phyloP scores from a whole-genome alignment of 2,888 invertebrate species.

The Crossocerus cetratus region DNA sequence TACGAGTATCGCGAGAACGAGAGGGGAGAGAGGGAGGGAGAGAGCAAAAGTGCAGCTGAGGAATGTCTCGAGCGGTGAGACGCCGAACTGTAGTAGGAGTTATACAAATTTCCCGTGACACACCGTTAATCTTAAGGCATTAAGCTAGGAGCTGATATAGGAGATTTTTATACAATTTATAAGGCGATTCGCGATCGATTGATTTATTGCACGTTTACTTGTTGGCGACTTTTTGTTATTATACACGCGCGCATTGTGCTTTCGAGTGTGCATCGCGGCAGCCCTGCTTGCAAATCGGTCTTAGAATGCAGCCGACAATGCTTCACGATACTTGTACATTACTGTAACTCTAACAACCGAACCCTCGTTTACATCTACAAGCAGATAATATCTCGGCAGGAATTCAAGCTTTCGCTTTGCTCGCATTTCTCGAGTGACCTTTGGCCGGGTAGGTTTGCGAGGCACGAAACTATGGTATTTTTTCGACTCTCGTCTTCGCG shows the following conservation, averaged over 20 bases:
- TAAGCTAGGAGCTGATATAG: slow-evolving; percentile 57
- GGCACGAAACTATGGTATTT: too few species aligned
- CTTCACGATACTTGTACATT: not conserved
- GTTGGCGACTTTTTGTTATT: slow-evolving; percentile 49
- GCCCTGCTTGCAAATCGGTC: slow-evolving; percentile 22
- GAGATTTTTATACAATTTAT: slow-evolving; percentile 67
- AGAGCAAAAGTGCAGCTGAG: slow-evolving; percentile 15
- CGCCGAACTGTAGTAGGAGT: slow-evolving; percentile 40
- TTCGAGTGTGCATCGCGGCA: slow-evolving; percentile 29
- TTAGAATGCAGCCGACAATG: not conserved
- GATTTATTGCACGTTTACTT: slow-evolving; percentile 58
- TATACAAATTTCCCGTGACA: slow-evolving; percentile 41
- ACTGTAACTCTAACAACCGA: too few species aligned
- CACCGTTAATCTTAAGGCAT: slow-evolving; percentile 55
- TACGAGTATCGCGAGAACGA: slow-evolving; percentile 17
- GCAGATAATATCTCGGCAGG: not conserved
- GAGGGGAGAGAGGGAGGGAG: not conserved
- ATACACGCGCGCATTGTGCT: slow-evolving; percentile 29
- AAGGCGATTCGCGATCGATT: slow-evolving; percentile 60
- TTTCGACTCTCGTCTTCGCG: too few species aligned
- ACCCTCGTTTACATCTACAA: too few species aligned
- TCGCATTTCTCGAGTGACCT: too few species aligned
- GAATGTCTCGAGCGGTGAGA: slow-evolving; percentile 26
- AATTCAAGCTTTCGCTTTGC: not conserved
- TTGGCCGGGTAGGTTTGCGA: too few species aligned